These are phyloP conservation scores for Prosapia bicincta DNA, from an alignment of 2,888 invertebrate species.

Conservation along the genomic window DNA sequence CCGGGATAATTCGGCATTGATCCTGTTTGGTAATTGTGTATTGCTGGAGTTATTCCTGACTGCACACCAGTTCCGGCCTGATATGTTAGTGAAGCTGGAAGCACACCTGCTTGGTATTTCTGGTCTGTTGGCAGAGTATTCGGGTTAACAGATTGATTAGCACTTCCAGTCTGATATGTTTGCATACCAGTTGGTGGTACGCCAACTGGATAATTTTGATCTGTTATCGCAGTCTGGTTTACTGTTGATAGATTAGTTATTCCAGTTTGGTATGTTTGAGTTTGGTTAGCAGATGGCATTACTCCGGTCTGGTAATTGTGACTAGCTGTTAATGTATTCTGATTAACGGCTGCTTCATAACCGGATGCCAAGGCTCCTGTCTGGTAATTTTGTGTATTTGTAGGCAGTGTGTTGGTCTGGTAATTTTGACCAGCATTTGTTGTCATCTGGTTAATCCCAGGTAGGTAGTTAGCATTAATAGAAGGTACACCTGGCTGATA, in stretches of 20 bases:
- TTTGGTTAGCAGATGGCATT: neutral
- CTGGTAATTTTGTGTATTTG: neutral
- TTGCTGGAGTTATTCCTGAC: neutral
- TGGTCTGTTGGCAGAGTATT: neutral
- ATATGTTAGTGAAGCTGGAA: neutral
- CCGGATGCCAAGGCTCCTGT: neutral
- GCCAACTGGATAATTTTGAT: neutral
- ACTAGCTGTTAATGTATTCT: neutral
- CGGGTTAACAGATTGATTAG: neutral
- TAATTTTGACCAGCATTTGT: neutral
- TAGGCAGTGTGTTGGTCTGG: neutral
- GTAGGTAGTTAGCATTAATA: neutral
- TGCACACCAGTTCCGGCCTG: neutral
- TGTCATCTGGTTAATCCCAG: neutral
- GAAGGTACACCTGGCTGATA: neutral
- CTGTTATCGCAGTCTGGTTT: neutral
- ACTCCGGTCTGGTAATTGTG: neutral
- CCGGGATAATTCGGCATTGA: neutral
- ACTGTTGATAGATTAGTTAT: neutral
- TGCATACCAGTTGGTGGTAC: neutral
- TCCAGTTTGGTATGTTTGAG: neutral
- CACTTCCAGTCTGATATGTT: neutral
- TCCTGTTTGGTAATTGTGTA: neutral
- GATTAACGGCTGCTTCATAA: neutral
- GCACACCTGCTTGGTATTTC: neutral